Evolutionary conservation across 2,888 invertebrate genomes (phyloP), one percentile per base, ranked within the genome.

Genomic region (Parnassius mnemosyne): DNA sequence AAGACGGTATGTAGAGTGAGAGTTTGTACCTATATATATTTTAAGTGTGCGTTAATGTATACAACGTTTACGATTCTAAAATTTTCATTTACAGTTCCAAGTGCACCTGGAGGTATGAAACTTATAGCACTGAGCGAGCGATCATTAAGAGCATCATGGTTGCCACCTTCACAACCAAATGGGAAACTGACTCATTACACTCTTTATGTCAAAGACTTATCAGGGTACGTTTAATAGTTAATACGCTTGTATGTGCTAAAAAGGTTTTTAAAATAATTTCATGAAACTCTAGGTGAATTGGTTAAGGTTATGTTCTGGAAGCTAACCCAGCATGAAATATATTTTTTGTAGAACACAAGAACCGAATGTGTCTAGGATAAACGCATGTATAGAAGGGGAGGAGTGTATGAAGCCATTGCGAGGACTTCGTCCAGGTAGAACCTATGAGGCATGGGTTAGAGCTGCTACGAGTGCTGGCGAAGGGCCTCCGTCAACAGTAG

Each of bases 401-500:
- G 90, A 90, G 66, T 91, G 90, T 68, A 93, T 93, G 77, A 94
- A 92, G 72, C 93, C 94, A 69, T 90, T 95, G 25, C 92, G 95
- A 46, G 93, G 94, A 57, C 92, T 97, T 53, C 93, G 94, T 51
- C 93, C 95, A 65, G 94, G 94, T 66, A 93, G 95, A 72, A 93
- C 95, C 61, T 97, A 97, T 78, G 96, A 96, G 78, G 96, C 97
- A 74, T 96, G 97, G 95, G 96, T 97, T 11, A 94, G 96, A 13
- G 97, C 97, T 0, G 95, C 95, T 46, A 97, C 97, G 0, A 92
- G 92, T 1, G 93, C 95, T 3, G 97, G 97, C 0, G 96, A 97
- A 78, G 92, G 92, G 0, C 91, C 92, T 0, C 85, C 89, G 0
- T 87, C 89, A 0, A 74, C 81, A 5, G 82, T 89, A 5, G 85